Base-by-base conservation (phyloP, 35 echinoderm and acorn worm species). In the Lytechinus pictus region DNA sequence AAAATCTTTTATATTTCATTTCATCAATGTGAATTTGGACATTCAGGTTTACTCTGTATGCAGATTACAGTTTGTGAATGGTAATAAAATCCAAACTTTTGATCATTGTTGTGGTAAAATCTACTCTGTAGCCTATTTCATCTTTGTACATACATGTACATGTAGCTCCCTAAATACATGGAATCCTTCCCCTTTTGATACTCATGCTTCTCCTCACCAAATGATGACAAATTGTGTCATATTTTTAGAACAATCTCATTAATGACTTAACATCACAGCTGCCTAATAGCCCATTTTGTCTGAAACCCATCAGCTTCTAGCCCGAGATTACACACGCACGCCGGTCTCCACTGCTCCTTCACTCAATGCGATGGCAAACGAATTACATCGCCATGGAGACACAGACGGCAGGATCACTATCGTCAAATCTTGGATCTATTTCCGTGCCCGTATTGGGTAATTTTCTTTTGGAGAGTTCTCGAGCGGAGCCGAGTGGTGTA, bases 331-430 rank as follows among this genome's bases (percentile, higher is more conserved):
- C 14, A 16, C 66, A n/a, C 66, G 21, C 66, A n/a, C 19, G 19
- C 8, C n/a, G 14, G 66, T 24, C 19, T 79, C n/a, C 66, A 16
- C 66, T 79, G 66, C 19, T 79, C 66, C 66, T 24, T 79, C 66
- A 79, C 66, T 79, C 66, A n/a, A 24, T 79, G 66, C 66, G 66
- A 19, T 79, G 19, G 66, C 19, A 24, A 16, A 79, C 12, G 52
- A 90, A 90, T 90, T 90, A 52, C 29, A 90, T 90, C 28, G 16
- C 28, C 88, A 90, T 90, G 88, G 88, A 28, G n/a, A 90, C 88
- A 21, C 88, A 44, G 88, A 44, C 29, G 16, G 88, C 66, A 52
- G 88, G 88, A 90, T 90, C 88, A 90, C 52, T 54, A 90, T 90
- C 52, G 52, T 90, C 52, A 44, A 44, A 44, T 90, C 88, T 90